phyloP scores from a whole-genome alignment of 1,140 invertebrate species.

The Tenebrio molitor region DNA sequence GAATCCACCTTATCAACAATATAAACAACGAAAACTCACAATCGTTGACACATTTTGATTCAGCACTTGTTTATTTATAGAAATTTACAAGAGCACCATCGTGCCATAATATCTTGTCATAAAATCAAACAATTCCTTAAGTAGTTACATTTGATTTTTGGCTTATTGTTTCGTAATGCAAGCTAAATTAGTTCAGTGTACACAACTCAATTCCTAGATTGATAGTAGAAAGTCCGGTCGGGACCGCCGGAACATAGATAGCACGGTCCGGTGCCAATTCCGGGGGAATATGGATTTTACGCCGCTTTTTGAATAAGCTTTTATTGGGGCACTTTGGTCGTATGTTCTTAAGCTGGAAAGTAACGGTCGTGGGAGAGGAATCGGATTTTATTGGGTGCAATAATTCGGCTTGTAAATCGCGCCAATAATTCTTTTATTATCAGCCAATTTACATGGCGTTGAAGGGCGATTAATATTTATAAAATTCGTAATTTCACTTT shows the following conservation, averaged over 20 bases:
- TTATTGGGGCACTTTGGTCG: conserved; percentile 12
- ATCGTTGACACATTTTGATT: conserved; percentile 40
- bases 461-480: too few species aligned
- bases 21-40: conserved; percentile 24
- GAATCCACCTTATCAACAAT: conserved; percentile 43
- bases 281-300: neutral
- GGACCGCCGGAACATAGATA: conserved; percentile 7
- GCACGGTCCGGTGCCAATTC: neutral
- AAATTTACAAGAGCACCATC: conserved; percentile 46
- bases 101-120: conserved; percentile 46
- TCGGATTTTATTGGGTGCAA: too few species aligned
- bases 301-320: conserved; percentile 17
- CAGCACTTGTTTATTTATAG: conserved; percentile 46
- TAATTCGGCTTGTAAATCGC: too few species aligned
- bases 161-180: conserved; percentile 41
- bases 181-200: conserved; percentile 42
- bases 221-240: conserved; percentile 8
- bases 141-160: conserved; percentile 30
- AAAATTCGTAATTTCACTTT: too few species aligned
- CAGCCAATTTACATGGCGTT: too few species aligned
- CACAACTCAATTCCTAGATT: conserved; percentile 45
- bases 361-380: too few species aligned
- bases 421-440: too few species aligned
- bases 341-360: neutral
- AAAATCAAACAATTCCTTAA: conserved; percentile 37